These are phyloP conservation scores for Mirounga angustirostris DNA, from an alignment of 2,113 vertebrate species.

Conservation along the genomic window DNA sequence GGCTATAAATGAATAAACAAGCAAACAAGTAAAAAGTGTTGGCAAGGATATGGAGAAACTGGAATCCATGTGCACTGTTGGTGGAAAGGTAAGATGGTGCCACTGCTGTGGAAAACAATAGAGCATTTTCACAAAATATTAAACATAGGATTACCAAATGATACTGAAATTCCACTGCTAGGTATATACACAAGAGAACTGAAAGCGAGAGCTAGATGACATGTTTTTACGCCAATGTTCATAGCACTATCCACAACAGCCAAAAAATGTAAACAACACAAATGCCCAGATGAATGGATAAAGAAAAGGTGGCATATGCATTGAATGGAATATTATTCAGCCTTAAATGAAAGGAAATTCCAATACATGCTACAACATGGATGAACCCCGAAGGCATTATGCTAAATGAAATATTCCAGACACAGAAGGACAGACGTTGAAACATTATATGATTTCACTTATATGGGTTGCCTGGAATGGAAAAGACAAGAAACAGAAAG, in stretches of 20 bases:
- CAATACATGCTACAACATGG: background rate
- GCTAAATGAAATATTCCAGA: background rate
- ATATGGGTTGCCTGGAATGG: background rate
- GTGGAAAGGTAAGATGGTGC: background rate
- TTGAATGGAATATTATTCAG: background rate
- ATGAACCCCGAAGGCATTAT: background rate
- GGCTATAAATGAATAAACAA: background rate
- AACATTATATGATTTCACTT: background rate
- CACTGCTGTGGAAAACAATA: background rate
- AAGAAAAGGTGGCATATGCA: background rate
- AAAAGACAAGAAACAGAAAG: background rate
- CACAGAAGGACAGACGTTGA: background rate
- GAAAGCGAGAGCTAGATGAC: background rate
- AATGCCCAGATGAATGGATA: background rate
- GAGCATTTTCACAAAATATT: background rate
- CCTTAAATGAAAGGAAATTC: background rate
- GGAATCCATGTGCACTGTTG: background rate
- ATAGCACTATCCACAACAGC: background rate
- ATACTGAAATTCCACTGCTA: background rate
- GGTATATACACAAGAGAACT: background rate
- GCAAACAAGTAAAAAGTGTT: background rate
- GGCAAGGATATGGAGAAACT: background rate
- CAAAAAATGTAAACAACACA: background rate
- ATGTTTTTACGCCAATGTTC: background rate
- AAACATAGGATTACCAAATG: background rate